Evolutionary conservation across 2,888 invertebrate species (phyloP).

Genomic region (Augochlorella aurata): DNA sequence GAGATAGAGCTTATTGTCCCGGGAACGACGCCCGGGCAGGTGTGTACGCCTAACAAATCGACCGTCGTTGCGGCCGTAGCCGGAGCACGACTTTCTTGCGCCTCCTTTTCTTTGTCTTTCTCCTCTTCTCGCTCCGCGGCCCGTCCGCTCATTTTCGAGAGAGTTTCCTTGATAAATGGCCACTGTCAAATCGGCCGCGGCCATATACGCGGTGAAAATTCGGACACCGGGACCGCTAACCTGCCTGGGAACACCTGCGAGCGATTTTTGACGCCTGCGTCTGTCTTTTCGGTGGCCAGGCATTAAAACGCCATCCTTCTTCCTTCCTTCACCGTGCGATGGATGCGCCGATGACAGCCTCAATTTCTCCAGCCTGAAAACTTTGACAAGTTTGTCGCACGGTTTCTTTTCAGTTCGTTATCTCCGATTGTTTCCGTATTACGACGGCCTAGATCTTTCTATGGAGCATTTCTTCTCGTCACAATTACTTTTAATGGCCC

Average conservation of each 20-base stretch:
- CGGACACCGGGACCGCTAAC: background rate
- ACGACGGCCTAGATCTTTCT: no score
- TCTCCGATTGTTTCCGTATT: no score
- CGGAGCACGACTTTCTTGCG: constrained; percentile 45
- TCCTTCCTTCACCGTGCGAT: background rate
- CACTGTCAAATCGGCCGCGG: background rate
- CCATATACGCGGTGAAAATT: constrained; percentile 5
- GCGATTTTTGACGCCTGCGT: constrained; percentile 3
- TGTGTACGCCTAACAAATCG: constrained; percentile 77
- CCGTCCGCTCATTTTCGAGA: constrained; percentile 7
- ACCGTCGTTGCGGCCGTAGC: constrained; percentile 45
- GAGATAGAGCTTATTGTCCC: constrained; percentile 77
- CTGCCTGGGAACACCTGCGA: constrained; percentile 14
- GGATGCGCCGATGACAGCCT: no score
- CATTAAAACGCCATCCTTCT: background rate
- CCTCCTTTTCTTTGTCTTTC: constrained; percentile 22
- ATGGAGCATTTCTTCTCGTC: no score
- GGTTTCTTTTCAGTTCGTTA: no score
- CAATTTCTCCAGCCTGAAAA: no score
- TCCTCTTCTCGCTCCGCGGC: background rate
- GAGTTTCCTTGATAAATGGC: constrained; percentile 24
- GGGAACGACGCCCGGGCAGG: constrained; percentile 74
- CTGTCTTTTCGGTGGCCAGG: background rate
- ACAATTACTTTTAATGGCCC: no score
- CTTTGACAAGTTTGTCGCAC: no score